Evolutionary conservation across 2,797 vertebrate genomes (phyloP), one percentile per base, ranked within the genome.

Genomic region (Antrozous pallidus): DNA sequence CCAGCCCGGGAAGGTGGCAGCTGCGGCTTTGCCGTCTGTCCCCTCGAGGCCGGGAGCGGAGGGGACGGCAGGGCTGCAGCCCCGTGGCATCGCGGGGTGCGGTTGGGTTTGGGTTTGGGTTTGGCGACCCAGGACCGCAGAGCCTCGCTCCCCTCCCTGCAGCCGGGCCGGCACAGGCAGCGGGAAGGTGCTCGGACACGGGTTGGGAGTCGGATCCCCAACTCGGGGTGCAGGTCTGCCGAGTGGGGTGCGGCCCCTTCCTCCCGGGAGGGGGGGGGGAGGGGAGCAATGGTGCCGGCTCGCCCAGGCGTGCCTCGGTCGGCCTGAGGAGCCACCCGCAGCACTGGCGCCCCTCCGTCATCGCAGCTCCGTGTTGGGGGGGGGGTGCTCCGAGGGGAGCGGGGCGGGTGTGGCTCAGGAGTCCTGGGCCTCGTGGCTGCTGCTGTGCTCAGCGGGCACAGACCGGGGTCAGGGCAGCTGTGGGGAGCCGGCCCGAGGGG

Each of bases 271-370:
- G n/a, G n/a, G n/a, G n/a, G n/a, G 20, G 1, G 75, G 47, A 36
- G 71, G 36, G 24, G 24, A 18, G 22, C 56, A 26, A n/a, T n/a
- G n/a, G 38, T 2, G 4, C 33, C 2, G 14, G 74, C 63, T 33
- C 61, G 1, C 54, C 54, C 6, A 10, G 13, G 14, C 4, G 10
- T 0, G 6, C 2, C 3, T 36, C 8, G 12, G 69, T n/a, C n/a
- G n/a, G 8, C 54, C 6, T 18, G 0, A 3, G 1, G 10, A 3
- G 8, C 28, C 18, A 4, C n/a, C 10, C 14, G 42, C 36, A 8
- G 14, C 11, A 1, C 49, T 22, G 49, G 6, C 17, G 3, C 9
- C 71, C 3, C 38, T 0, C 58, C 17, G 1, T 13, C 13, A 4
- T 18, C 45, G 18, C 8, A 9, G 38, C 38, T 24, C 5, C 13